Conservation (phyloP, 1,140 invertebrate species). For the Achatina immaculata region DNA sequence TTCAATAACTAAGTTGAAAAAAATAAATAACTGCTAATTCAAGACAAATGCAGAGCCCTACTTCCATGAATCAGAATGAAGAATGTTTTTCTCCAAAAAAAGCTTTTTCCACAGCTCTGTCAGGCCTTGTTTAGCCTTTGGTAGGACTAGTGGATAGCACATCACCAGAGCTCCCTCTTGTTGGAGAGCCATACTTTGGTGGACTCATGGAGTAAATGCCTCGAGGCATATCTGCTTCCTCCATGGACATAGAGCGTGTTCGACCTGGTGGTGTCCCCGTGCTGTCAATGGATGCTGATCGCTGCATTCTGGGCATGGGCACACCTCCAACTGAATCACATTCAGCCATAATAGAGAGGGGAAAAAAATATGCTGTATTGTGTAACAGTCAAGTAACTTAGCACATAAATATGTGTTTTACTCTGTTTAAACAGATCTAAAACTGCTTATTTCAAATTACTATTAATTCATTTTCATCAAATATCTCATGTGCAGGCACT, state of each 20-base stretch:
- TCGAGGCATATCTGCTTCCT: constrained; percentile 74
- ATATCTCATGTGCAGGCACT: too few relatives aligned
- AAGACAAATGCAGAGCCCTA: too few relatives aligned
- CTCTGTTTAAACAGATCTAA: too few relatives aligned
- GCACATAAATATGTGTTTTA: too few relatives aligned
- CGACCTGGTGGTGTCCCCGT: constrained; percentile 50
- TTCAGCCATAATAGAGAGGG: constrained; percentile 2
- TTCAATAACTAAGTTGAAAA: too few relatives aligned
- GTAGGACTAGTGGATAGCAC: constrained; percentile 50
- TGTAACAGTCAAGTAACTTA: too few relatives aligned
- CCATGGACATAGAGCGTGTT: constrained; percentile 77
- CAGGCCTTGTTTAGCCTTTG: constrained; percentile 33
- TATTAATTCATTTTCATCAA: too few relatives aligned
- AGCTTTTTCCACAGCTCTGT: background rate
- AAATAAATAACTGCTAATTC: too few relatives aligned
- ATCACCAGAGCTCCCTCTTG: constrained; percentile 42
- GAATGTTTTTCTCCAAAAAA: too few relatives aligned
- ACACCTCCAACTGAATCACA: constrained; percentile 63
- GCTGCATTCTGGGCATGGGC: constrained; percentile 61
- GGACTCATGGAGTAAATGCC: constrained; percentile 64
- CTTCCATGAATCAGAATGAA: too few relatives aligned
- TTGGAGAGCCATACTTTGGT: constrained; percentile 47
- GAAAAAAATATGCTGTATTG: too few relatives aligned
- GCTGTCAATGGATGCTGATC: constrained; percentile 55
- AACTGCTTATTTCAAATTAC: too few relatives aligned